Evolutionary conservation across 2,113 vertebrate genomes (phyloP).

Genomic region (Plestiodon gilberti): DNA sequence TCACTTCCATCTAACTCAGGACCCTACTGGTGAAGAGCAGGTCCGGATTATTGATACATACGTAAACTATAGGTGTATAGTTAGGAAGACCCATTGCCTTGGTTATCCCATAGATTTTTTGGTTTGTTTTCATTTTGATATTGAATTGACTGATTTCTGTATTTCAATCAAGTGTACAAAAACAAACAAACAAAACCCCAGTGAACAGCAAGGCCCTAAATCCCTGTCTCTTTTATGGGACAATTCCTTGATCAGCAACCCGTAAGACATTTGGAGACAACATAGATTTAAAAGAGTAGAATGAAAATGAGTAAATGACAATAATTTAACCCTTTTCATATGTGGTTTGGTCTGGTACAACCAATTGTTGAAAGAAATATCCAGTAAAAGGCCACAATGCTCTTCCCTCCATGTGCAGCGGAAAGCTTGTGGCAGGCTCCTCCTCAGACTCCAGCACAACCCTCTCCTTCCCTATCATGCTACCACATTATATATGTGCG

Average conservation of each 20-base stretch:
- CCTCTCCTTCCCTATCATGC: too few relatives aligned
- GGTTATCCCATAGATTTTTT: background rate
- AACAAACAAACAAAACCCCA: background rate
- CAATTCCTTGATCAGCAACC: background rate
- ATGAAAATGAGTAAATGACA: background rate
- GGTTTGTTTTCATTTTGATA: background rate
- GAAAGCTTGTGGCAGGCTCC: background rate
- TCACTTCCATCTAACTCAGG: slow-evolving; percentile 5
- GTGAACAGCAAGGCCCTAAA: background rate
- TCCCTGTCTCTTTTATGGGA: background rate
- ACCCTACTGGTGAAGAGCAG: background rate
- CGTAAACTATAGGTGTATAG: background rate
- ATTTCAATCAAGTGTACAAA: background rate
- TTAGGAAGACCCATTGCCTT: background rate
- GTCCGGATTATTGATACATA: background rate
- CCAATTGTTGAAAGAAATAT: background rate
- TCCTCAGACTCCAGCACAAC: too few relatives aligned
- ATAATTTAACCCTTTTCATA: background rate
- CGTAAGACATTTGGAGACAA: background rate
- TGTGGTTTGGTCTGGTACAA: slow-evolving; percentile 19
- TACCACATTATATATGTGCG: too few relatives aligned
- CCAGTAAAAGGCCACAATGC: background rate
- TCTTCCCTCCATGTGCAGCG: background rate
- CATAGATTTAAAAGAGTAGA: background rate
- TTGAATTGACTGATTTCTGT: slow-evolving; percentile 13